Evolutionary conservation across 2,888 invertebrate species (phyloP).

Genomic region (Callinectes sapidus): DNA sequence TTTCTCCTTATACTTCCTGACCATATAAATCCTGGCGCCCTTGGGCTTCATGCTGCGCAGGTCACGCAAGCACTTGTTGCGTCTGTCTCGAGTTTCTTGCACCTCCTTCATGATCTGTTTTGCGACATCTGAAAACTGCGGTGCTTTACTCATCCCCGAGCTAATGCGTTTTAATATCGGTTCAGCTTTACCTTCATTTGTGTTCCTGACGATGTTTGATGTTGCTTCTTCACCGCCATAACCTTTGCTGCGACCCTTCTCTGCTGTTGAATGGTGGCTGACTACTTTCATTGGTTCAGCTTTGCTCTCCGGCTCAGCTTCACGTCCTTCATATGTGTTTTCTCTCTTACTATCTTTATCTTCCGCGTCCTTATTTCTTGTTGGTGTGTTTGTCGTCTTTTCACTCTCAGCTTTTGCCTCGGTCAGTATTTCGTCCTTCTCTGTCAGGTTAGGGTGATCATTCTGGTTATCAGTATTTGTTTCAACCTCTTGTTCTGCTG

Average conservation of each 20-base stretch:
- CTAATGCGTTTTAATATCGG: not conserved
- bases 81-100: constrained; percentile 56
- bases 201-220: not conserved
- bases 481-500: not conserved
- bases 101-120: constrained; percentile 67
- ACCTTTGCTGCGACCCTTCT: not conserved
- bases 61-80: constrained; percentile 47
- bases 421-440: not conserved
- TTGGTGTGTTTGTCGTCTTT: not conserved
- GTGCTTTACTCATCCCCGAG: not conserved
- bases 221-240: constrained; percentile 7
- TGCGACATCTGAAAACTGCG: constrained; percentile 60
- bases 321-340: not conserved
- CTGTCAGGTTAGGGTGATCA: not conserved
- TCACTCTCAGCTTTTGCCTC: not conserved
- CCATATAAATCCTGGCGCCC: constrained; percentile 23
- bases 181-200: not conserved
- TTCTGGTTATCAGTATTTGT: not conserved
- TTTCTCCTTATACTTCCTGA: constrained; percentile 33
- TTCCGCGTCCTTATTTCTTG: not conserved
- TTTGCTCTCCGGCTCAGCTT: not conserved
- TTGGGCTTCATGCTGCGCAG: constrained; percentile 50
- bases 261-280: not conserved
- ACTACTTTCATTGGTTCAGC: not conserved
- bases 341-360: not conserved